Evolutionary conservation across 2,113 vertebrate species (phyloP).

Genomic region (Xenopus tropicalis): UCB_Xtro_10.0 CM004451.2:27644501-27645000

Average conservation of each 20-base stretch:
- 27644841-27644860: neutral
- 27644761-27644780: constrained; percentile 31
- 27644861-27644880: constrained; percentile 7
- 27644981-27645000: no score
- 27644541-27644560: constrained; percentile 13
- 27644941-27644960: no score
- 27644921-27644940: no score
- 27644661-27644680: constrained; percentile 28
- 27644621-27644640: constrained; percentile 8
- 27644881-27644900: no score
- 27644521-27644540: constrained; percentile 14
- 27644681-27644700: neutral
- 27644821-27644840: constrained; percentile 8
- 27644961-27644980: no score
- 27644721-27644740: constrained; percentile 11
- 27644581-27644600: constrained; percentile 37
- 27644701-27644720: constrained; percentile 11
- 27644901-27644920: no score
- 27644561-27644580: constrained; percentile 19
- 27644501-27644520: constrained; percentile 11
- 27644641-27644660: constrained; percentile 15
- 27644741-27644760: constrained; percentile 11
- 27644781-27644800: constrained; percentile 34
- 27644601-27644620: constrained; percentile 27
- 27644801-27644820: constrained; percentile 23